Conservation (phyloP, 2,888 invertebrate species). For the Gari tellinella region DNA sequence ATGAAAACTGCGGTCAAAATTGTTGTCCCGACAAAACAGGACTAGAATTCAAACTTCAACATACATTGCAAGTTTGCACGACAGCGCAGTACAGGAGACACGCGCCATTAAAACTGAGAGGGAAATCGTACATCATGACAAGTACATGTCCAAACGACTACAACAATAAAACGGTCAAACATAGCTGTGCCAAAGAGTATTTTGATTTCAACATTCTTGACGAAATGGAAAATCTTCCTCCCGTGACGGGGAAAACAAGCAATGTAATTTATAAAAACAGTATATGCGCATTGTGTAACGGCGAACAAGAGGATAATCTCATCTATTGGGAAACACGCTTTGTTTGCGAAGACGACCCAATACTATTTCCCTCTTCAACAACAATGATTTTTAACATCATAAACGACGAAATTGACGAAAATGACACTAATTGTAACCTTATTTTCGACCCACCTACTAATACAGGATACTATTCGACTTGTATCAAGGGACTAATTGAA, state of each 20-base stretch:
- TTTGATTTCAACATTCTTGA: neutral
- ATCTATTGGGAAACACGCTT: neutral
- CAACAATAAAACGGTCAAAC: neutral
- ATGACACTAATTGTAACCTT: constrained; percentile 7
- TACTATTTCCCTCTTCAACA: neutral
- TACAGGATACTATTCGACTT: neutral
- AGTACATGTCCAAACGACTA: neutral
- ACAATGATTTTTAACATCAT: neutral
- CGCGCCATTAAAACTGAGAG: neutral
- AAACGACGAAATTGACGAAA: too few relatives aligned
- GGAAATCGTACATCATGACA: neutral
- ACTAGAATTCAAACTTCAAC: neutral
- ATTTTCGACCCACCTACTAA: neutral
- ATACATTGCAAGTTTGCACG: too few relatives aligned
- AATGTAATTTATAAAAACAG: constrained; percentile 1
- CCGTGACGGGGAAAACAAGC: neutral
- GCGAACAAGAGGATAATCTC: neutral
- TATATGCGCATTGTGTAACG: constrained; percentile 9
- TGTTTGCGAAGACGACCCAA: neutral
- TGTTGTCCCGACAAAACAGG: constrained; percentile 17
- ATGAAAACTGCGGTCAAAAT: neutral
- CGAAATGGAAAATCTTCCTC: neutral
- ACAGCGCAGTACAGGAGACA: too few relatives aligned
- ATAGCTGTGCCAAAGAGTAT: neutral
- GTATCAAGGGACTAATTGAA: neutral